phyloP scores from a whole-genome alignment of 2,888 invertebrate genomes.

The Tortrix viridana region DNA sequence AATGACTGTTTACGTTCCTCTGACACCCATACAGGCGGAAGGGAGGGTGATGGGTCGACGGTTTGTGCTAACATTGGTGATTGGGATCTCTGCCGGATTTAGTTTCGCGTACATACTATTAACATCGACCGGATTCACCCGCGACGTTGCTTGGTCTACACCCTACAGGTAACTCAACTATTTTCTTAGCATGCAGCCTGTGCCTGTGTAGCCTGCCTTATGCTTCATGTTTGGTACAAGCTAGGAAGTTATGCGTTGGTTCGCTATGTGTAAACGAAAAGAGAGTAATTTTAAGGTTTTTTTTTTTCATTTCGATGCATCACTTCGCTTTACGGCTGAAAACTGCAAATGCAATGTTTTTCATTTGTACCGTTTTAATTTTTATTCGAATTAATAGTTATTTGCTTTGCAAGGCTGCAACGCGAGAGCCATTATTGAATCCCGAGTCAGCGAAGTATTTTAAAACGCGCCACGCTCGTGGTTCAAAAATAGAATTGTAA shows the following conservation, averaged over 20 bases:
- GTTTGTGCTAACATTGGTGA: constrained; percentile 88
- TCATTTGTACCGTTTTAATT: no score
- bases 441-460: no score
- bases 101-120: constrained; percentile 89
- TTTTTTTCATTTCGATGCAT: background rate
- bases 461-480: no score
- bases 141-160: constrained; percentile 71
- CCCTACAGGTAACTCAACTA: constrained; percentile 74
- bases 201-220: constrained; percentile 40
- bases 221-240: constrained; percentile 36
- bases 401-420: no score
- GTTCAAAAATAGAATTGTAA: no score
- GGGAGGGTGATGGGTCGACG: constrained; percentile 86
- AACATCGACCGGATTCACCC: constrained; percentile 81
- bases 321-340: no score
- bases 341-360: no score
- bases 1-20: constrained; percentile 30
- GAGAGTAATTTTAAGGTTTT: background rate
- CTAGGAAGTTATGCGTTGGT: background rate
- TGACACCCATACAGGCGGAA: constrained; percentile 68
- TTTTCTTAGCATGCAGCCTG: constrained; percentile 55
- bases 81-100: constrained; percentile 90
- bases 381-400: no score
- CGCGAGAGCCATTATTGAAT: no score
- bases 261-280: background rate